These are phyloP conservation scores for Anguilla obscura DNA, from an alignment of 2,797 vertebrate species.

Conservation along the genomic window DNA sequence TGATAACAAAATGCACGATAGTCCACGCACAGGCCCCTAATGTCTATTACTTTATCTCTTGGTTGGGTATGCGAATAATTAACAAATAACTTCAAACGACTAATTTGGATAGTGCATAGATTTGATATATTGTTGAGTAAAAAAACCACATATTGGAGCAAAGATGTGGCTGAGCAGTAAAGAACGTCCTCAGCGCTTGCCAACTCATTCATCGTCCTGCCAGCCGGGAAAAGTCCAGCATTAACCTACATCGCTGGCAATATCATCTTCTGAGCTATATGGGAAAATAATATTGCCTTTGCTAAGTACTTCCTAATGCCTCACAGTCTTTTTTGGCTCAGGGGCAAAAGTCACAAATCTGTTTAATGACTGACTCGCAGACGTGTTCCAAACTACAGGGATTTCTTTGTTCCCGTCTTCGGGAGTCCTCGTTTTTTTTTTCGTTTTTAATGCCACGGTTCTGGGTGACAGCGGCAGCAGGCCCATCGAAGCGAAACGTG, in stretches of 20 bases:
- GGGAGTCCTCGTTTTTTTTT: too few species aligned
- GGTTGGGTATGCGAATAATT: background rate
- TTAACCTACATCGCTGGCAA: slow-evolving; percentile 22
- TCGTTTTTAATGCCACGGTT: background rate
- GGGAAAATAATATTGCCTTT: slow-evolving; percentile 15
- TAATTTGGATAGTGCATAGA: background rate
- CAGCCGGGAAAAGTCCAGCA: slow-evolving; percentile 17
- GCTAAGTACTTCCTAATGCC: slow-evolving; percentile 26
- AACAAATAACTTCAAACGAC: background rate
- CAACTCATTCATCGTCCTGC: slow-evolving; percentile 25
- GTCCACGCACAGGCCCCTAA: background rate
- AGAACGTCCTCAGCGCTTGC: background rate
- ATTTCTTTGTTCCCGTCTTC: background rate
- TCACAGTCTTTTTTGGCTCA: slow-evolving; percentile 10
- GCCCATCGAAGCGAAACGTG: background rate
- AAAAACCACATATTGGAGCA: background rate
- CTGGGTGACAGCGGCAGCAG: background rate
- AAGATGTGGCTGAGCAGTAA: background rate
- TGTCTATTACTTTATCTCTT: background rate
- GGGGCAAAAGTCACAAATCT: slow-evolving; percentile 19
- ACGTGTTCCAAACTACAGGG: background rate
- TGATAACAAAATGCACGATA: background rate
- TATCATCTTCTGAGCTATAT: slow-evolving; percentile 18
- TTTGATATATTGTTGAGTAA: background rate
- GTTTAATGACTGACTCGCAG: slow-evolving; percentile 18